A percentile compares a stretch with the other conserved stretches of the same genome.
phyloP scores from a whole-genome alignment of 2,888 invertebrate genomes.

The Branchinecta sandiegonensis region DNA sequence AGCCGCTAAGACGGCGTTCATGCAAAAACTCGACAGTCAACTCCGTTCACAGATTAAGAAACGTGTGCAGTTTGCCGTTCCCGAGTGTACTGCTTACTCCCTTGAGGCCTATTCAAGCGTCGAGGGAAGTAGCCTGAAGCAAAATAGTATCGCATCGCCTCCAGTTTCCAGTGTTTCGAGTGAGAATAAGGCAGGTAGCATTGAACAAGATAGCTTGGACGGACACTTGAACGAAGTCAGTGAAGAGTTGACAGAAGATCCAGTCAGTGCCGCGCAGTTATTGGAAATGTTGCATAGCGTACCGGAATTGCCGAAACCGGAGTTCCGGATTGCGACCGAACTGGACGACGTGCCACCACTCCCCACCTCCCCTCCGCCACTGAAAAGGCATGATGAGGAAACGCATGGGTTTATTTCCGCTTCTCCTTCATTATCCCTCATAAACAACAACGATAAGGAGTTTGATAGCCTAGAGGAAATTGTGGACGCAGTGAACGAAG shows the following conservation, averaged over 20 bases:
- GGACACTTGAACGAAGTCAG: not conserved
- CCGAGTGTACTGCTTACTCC: not conserved
- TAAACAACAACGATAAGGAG: not conserved
- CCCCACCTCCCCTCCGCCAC: not conserved
- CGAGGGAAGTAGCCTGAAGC: not conserved
- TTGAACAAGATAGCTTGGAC: not conserved
- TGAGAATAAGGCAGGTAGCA: not conserved
- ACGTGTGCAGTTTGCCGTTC: constrained; percentile 12
- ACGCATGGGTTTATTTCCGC: not conserved
- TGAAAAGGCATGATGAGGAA: not conserved
- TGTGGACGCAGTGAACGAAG: constrained; percentile 1
- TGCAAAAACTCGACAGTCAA: constrained; percentile 9
- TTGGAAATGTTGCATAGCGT: constrained; percentile 6
- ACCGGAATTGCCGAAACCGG: constrained; percentile 9
- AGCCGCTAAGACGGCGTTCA: constrained; percentile 6
- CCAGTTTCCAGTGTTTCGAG: too few species aligned
- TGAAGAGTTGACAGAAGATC: not conserved
- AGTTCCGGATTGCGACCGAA: not conserved
- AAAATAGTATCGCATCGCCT: not conserved
- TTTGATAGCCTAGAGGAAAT: not conserved
- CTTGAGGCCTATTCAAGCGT: not conserved
- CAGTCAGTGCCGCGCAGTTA: not conserved
- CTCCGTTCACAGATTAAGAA: constrained; percentile 9
- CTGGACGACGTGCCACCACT: not conserved
- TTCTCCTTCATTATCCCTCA: not conserved